Evolutionary conservation across 2,113 vertebrate species (phyloP).

Genomic region (Chloebia gouldiae): DNA sequence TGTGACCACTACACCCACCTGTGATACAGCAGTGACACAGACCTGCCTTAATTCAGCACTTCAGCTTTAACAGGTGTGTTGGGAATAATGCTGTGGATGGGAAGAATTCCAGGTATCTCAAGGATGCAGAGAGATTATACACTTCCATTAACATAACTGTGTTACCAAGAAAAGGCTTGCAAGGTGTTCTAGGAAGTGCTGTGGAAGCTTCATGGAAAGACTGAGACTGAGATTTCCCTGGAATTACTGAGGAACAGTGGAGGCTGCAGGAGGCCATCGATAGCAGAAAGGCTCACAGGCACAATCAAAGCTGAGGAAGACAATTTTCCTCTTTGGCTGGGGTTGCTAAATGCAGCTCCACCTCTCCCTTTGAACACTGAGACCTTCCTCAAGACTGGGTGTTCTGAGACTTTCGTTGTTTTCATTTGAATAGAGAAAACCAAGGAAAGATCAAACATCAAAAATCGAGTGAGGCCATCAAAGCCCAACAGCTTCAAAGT

Average conservation of each 20-base stretch:
- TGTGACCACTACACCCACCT: accelerated
- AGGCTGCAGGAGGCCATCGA: accelerated
- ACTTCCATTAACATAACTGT: neutral
- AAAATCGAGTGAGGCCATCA: neutral
- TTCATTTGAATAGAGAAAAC: neutral
- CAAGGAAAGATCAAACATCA: neutral
- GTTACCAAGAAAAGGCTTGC: neutral
- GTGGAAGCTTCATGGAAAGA: neutral
- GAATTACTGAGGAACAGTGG: neutral
- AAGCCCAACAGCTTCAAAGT: neutral
- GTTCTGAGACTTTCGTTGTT: neutral
- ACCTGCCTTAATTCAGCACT: neutral
- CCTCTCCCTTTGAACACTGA: neutral
- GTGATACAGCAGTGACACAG: neutral
- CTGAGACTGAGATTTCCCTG: neutral
- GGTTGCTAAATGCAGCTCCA: neutral
- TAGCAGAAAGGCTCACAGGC: neutral
- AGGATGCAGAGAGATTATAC: neutral
- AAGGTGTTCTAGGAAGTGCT: neutral
- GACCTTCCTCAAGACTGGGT: neutral
- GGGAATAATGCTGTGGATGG: neutral
- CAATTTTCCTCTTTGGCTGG: neutral
- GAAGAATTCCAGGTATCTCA: neutral
- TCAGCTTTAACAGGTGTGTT: neutral
- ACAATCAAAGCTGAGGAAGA: neutral